A percentile compares a stretch with the other conserved stretches of the same genome.
Conservation (phyloP, 2,888 invertebrate genomes). For the Scaptomyza cyrtandrae region DNA sequence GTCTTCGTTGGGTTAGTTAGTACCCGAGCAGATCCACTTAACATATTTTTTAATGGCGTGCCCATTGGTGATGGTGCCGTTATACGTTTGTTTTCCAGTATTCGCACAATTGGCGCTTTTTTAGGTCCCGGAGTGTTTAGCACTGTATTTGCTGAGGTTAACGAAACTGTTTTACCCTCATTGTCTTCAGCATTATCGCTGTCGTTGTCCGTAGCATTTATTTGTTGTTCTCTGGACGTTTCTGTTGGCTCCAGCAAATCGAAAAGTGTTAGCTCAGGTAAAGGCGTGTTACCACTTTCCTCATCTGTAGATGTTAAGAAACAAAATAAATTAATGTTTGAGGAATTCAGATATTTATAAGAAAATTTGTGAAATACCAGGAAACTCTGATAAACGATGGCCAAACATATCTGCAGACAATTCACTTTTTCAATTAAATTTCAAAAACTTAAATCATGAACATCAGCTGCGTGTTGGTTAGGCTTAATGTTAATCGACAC, state of each 20-base stretch:
- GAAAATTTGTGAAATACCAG: conserved; percentile 31
- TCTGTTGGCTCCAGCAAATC: conserved; percentile 76
- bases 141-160: conserved; percentile 45
- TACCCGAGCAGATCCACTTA: conserved; percentile 37
- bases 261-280: conserved; percentile 79
- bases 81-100: conserved; percentile 67
- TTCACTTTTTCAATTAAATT: conserved; percentile 59
- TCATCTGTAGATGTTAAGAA: conserved; percentile 55
- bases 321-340: background rate
- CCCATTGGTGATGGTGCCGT: conserved; percentile 35
- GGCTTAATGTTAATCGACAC: conserved; percentile 31
- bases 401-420: conserved; percentile 43
- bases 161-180: conserved; percentile 12
- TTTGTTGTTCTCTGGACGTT: conserved; percentile 53
- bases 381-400: conserved; percentile 6
- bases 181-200: conserved; percentile 32
- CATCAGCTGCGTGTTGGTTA: conserved; percentile 62
- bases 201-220: conserved; percentile 31
- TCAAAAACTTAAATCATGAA: conserved; percentile 54
- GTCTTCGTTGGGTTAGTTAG: conserved; percentile 37
- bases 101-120: conserved; percentile 51
- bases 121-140: conserved; percentile 75
- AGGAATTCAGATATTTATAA: background rate
- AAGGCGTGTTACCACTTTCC: conserved; percentile 68
- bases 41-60: conserved; percentile 44